Base-by-base conservation (phyloP, 92 coral and sea anemone genomes). In the Palythoa caribaeorum region DNA sequence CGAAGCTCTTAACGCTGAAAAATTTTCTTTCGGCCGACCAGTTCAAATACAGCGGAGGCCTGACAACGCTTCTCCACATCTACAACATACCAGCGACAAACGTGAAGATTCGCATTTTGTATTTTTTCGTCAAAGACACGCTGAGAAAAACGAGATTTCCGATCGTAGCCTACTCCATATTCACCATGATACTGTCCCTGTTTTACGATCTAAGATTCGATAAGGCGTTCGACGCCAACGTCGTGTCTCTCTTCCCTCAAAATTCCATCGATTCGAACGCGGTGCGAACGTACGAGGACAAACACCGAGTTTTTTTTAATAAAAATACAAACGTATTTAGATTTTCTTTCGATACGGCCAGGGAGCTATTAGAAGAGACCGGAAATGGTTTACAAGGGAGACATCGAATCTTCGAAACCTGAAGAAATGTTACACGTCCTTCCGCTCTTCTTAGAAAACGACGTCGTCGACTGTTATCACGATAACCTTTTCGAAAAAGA, bases 181-280 rank as follows among this genome's bases (percentile, higher is more conserved):
- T 69, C n/a, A 69, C 73, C 73, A 69, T 69, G 73, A 6, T 69
- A 1, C 38, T 69, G 37, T 69, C 73, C 1, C 73, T 69, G 1
- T 69, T 69, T 69, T 69, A 69, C 13, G 73, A 69, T 69, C 73
- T 69, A 38, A 20, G n/a, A 19, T 69, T n/a, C 73, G 73, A 69
- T 20, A 69, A 69, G 5, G n/a, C 38, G 37, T 69, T 69, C 14
- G 73, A 69, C 19, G 73, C 73, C 8, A 69, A 69, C 12, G 73
- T 69, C 39, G 19, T 69, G 6, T 69, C 73, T 2, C 73, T 69
- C 19, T 69, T n/a, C 37, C 73, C 73, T 4, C 38, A 69, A 20
- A 1, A 6, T 5, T n/a, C 73, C 2, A 20, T 69, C 38, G 73
- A 69, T 19, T 69, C 73, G 2, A 69, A 69, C 13, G 38, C 73